Conservation (phyloP, 2,797 vertebrate genomes). For the Austrolebias charrua region DNA sequence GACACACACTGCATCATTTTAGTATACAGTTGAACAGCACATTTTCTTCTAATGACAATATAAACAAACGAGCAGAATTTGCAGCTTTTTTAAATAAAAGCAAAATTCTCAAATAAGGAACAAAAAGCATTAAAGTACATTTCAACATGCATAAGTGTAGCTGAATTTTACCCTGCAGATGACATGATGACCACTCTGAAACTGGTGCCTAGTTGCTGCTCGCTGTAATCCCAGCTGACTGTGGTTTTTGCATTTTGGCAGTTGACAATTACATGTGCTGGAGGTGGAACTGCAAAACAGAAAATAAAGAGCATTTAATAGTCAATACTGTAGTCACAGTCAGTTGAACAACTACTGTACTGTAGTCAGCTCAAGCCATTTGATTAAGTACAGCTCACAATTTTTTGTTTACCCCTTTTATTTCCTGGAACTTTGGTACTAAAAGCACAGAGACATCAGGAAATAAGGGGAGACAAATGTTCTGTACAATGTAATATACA, state of each 20-base stretch:
- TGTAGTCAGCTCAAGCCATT: neutral
- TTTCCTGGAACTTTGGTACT: no score
- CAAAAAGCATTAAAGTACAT: no score
- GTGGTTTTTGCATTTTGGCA: slow-evolving; percentile 16
- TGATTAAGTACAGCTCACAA: neutral
- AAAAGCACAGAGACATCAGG: no score
- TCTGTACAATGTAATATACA: no score
- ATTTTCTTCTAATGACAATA: no score
- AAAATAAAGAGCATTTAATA: neutral
- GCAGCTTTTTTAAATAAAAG: neutral
- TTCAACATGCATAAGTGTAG: no score
- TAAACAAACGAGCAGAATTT: neutral
- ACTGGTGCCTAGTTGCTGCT: neutral
- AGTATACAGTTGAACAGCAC: neutral
- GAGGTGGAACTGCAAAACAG: slow-evolving; percentile 36
- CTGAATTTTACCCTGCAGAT: slow-evolving; percentile 15
- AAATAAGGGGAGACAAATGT: no score
- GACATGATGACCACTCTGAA: neutral
- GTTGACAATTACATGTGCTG: slow-evolving; percentile 32
- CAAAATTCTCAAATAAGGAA: neutral
- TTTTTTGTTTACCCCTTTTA: no score
- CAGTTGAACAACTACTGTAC: no score
- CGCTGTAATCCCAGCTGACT: slow-evolving; percentile 37
- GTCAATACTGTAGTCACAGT: neutral
- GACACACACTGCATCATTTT: neutral